Percentiles rank a stretch among this genome's conserved stretches.
These are phyloP conservation scores for Trachelus iudaicus DNA, from an alignment of 2,888 invertebrate species.

Conservation along the genomic window DNA sequence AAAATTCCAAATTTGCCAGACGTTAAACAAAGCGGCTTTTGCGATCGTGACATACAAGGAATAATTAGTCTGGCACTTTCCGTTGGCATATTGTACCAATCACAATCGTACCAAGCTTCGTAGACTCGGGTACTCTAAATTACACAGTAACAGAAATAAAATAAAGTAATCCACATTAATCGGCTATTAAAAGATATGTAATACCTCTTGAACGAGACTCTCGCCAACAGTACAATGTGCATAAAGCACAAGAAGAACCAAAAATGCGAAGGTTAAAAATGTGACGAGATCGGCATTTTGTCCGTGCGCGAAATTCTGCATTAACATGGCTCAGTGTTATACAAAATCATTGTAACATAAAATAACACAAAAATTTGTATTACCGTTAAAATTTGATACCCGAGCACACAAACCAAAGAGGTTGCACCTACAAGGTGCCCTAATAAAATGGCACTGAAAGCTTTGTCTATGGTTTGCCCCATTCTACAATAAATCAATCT, in stretches of 20 bases:
- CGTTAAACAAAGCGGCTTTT: conserved; percentile 67
- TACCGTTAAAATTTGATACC: conserved; percentile 45
- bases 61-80: conserved; percentile 64
- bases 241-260: conserved; percentile 47
- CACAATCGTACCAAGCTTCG: conserved; percentile 68
- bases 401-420: conserved; percentile 42
- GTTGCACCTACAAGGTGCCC: conserved; percentile 39
- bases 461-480: conserved; percentile 34
- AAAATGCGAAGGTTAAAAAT: conserved; percentile 43
- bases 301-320: conserved; percentile 33
- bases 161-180: conserved; percentile 9
- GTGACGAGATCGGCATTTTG: conserved; percentile 40
- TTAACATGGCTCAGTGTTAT: background rate
- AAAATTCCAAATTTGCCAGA: conserved; percentile 70
- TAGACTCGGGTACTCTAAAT: conserved; percentile 67
- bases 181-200: background rate
- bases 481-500: conserved; percentile 29
- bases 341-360: conserved; percentile 9
- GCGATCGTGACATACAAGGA: conserved; percentile 68
- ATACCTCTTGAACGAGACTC: conserved; percentile 41
- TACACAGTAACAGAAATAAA: background rate
- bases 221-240: conserved; percentile 50
- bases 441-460: conserved; percentile 37
- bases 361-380: background rate
- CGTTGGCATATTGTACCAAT: conserved; percentile 66